Percentiles rank a stretch among this genome's conserved stretches.
phyloP scores from a whole-genome alignment of 2,113 vertebrate genomes.

The Rhagologus leucostigma region DNA sequence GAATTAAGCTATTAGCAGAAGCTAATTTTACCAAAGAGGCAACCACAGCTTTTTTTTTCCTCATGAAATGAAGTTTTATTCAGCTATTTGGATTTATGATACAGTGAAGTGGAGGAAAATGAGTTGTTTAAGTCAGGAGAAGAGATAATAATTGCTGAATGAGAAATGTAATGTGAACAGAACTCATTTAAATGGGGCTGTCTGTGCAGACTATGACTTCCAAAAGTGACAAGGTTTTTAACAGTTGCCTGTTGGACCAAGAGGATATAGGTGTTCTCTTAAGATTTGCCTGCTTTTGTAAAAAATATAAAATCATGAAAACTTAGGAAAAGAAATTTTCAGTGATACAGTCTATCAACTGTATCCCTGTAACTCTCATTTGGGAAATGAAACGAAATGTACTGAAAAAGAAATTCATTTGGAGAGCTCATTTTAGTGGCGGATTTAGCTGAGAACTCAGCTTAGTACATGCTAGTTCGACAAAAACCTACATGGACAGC shows the following conservation, averaged over 20 bases:
- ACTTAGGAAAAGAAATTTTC: background rate
- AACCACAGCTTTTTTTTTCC: background rate
- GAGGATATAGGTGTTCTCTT: background rate
- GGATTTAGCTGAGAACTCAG: background rate
- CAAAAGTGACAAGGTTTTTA: background rate
- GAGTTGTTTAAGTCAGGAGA: background rate
- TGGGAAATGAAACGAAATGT: constrained; percentile 13
- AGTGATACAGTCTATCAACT: background rate
- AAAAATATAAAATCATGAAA: background rate
- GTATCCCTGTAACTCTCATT: background rate
- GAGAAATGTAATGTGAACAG: background rate
- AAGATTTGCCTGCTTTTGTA: background rate
- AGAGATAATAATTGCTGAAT: background rate
- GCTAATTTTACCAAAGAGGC: constrained; percentile 22
- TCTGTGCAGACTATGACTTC: background rate
- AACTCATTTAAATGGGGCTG: background rate
- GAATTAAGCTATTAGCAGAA: constrained; percentile 23
- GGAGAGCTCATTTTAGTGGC: background rate
- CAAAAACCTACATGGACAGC: background rate
- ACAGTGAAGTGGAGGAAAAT: background rate
- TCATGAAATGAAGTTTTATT: constrained; percentile 5
- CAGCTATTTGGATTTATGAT: constrained; percentile 24
- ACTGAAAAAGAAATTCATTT: background rate
- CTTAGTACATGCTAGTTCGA: background rate
- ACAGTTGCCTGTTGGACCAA: background rate